Conservation (phyloP, 2,113 vertebrate species). For the Benitochromis conjunctus region DNA sequence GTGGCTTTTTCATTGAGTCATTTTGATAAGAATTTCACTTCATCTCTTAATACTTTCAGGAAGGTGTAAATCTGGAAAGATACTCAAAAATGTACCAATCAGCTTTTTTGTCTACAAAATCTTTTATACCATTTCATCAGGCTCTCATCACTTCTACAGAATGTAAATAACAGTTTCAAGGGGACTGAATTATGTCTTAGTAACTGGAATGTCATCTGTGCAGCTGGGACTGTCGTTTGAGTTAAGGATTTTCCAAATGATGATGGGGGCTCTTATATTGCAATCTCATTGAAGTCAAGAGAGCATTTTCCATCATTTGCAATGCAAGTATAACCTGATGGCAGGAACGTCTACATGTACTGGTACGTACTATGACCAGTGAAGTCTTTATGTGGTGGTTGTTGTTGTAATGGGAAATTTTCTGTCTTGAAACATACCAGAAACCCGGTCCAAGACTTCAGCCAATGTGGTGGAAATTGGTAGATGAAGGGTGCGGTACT, state of each 20-base stretch:
- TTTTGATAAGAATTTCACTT: not conserved
- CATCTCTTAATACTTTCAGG: not conserved
- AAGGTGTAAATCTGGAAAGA: not conserved
- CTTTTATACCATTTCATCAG: no score
- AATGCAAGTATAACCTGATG: not conserved
- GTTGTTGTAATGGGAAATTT: not conserved
- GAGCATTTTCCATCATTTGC: not conserved
- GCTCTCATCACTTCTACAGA: no score
- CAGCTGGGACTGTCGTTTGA: no score
- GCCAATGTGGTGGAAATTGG: conserved; percentile 96
- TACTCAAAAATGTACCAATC: no score
- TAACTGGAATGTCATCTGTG: no score
- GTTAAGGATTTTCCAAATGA: no score
- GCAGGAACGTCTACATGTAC: not conserved
- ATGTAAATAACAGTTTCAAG: no score
- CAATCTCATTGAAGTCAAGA: not conserved
- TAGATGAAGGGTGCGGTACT: conserved; percentile 94
- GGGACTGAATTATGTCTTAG: no score
- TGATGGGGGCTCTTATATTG: not conserved
- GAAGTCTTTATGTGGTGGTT: not conserved
- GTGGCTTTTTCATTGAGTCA: not conserved
- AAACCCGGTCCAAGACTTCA: conserved; percentile 95
- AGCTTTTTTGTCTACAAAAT: no score
- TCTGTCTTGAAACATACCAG: conserved; percentile 74
- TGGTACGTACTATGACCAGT: not conserved